Conservation (phyloP, 2,888 invertebrate genomes). For the Sesia apiformis region DNA sequence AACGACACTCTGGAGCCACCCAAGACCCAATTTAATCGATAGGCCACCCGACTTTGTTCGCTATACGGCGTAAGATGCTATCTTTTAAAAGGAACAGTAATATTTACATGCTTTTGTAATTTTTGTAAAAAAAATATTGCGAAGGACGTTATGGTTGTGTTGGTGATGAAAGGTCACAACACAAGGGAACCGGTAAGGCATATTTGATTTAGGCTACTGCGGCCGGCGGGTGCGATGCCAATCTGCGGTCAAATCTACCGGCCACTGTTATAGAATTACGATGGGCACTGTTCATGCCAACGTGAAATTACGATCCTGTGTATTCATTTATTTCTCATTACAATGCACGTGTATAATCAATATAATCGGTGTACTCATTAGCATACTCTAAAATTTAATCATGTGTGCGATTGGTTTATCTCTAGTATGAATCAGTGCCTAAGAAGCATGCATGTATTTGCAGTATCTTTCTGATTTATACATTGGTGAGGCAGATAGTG, state of each 20-base stretch:
- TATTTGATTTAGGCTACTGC: conserved; percentile 20
- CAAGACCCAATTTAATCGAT: conserved; percentile 30
- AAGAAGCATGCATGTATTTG: too few relatives aligned
- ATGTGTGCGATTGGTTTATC: too few relatives aligned
- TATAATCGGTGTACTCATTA: too few relatives aligned
- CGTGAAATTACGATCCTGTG: not conserved
- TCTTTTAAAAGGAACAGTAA: too few relatives aligned
- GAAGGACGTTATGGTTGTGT: conserved; percentile 2
- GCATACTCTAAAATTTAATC: too few relatives aligned
- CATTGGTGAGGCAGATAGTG: too few relatives aligned
- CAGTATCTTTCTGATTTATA: too few relatives aligned
- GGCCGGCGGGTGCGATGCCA: conserved; percentile 4
- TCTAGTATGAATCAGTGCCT: too few relatives aligned
- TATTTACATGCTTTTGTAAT: too few relatives aligned
- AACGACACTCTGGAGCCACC: conserved; percentile 18
- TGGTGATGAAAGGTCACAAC: conserved; percentile 1
- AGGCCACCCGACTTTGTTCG: conserved; percentile 12
- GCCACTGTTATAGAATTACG: conserved; percentile 20
- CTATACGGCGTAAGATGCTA: too few relatives aligned
- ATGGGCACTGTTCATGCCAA: conserved; percentile 11
- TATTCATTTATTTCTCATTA: too few relatives aligned
- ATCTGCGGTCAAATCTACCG: conserved; percentile 5
- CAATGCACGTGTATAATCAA: too few relatives aligned
- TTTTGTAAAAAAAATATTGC: not conserved
- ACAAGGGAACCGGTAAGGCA: conserved; percentile 11